phyloP scores from a whole-genome alignment of 2,113 vertebrate species.

The Amblyornis subalaris region DNA sequence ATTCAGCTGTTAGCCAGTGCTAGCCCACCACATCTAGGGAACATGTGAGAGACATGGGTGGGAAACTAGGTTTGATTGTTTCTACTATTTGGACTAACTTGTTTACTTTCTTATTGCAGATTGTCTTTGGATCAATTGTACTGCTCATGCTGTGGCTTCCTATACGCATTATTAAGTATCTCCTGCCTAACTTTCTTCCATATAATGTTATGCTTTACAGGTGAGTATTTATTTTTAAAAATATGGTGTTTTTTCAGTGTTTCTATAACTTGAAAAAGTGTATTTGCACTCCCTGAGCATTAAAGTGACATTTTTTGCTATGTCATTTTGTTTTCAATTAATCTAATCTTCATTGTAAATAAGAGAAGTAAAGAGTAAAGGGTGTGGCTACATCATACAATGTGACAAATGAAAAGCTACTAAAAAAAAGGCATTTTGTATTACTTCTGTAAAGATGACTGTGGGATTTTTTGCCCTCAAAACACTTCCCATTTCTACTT shows the following conservation, averaged over 20 bases:
- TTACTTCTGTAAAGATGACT: background rate
- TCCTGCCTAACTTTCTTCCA: conserved; percentile 89
- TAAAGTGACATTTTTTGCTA: background rate
- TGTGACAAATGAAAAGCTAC: background rate
- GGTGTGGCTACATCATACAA: accelerated
- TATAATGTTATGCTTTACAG: conserved; percentile 99
- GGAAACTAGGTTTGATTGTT: background rate
- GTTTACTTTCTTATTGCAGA: conserved; percentile 68
- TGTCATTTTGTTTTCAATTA: background rate
- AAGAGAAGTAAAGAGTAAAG: background rate
- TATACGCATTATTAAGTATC: conserved; percentile 89
- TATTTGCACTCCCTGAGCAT: background rate
- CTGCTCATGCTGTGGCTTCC: conserved; percentile 98
- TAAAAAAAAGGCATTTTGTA: background rate
- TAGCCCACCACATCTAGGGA: background rate
- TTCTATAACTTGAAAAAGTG: background rate
- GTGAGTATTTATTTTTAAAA: conserved; percentile 64
- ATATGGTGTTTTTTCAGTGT: background rate
- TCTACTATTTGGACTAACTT: background rate
- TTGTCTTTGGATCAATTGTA: conserved; percentile 96
- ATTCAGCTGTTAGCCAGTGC: background rate
- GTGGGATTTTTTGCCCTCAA: background rate
- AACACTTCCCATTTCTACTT: background rate
- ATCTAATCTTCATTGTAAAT: background rate
- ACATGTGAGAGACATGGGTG: background rate